phyloP scores from a whole-genome alignment of 92 coral and sea anemone species.

The Porites divaricata region DNA sequence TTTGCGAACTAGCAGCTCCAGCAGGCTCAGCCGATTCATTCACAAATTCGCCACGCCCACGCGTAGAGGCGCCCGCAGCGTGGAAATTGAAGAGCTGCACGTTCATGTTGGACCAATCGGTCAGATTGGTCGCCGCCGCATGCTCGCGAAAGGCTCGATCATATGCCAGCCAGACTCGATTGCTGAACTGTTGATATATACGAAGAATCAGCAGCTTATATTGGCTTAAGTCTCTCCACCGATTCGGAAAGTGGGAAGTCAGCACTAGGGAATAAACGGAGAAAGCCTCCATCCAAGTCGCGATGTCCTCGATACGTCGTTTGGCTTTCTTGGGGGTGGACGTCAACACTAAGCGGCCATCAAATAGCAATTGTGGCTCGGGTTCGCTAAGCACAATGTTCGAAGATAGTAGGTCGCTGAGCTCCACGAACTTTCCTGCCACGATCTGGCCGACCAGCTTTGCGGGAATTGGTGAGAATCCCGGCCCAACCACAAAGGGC shows the following conservation, averaged over 20 bases:
- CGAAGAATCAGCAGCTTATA: conserved; percentile 14
- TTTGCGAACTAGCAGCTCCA: too few species aligned
- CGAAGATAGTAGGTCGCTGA: conserved; percentile 6
- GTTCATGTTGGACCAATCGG: too few species aligned
- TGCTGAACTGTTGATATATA: conserved; percentile 16
- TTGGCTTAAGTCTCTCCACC: conserved; percentile 14
- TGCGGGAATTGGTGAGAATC: not conserved
- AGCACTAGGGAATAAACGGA: conserved; percentile 14
- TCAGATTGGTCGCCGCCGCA: not conserved
- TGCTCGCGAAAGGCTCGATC: conserved; percentile 37
- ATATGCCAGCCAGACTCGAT: conserved; percentile 21
- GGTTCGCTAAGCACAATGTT: conserved; percentile 2
- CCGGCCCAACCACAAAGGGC: conserved; percentile 27
- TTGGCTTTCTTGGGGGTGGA: conserved; percentile 3
- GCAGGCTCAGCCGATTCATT: too few species aligned
- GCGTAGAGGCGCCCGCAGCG: too few species aligned
- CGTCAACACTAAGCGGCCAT: conserved; percentile 4
- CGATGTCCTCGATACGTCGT: conserved; percentile 7
- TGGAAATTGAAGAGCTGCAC: too few species aligned
- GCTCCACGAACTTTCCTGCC: conserved; percentile 17
- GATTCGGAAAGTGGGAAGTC: conserved; percentile 26
- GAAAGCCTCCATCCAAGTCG: conserved; percentile 23
- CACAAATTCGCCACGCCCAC: too few species aligned
- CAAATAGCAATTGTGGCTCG: conserved; percentile 23
- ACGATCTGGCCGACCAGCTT: conserved; percentile 19